phyloP scores from a whole-genome alignment of 2,888 invertebrate genomes.

The Eupithecia insigniata region DNA sequence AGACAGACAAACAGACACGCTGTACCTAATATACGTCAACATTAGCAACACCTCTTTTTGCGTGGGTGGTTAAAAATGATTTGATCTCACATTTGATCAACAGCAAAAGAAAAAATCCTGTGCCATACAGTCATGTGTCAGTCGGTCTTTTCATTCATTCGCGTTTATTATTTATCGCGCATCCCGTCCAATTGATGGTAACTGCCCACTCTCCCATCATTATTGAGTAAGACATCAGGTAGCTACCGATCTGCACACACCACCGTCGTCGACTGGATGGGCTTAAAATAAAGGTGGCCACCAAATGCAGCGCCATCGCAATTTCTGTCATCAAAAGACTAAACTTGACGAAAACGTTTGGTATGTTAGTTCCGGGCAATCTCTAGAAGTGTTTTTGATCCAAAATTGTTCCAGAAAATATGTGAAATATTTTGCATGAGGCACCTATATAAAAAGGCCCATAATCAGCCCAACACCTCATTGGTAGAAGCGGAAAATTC shows the following conservation, averaged over 20 bases:
- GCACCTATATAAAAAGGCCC: too few species aligned
- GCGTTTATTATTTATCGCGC: not conserved
- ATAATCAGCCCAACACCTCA: not conserved
- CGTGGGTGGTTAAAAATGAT: not conserved
- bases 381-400: too few species aligned
- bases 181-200: not conserved
- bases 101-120: not conserved
- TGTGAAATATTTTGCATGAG: too few species aligned
- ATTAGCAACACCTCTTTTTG: not conserved
- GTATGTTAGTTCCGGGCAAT: too few species aligned
- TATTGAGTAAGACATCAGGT: conserved; percentile 22
- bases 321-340: not conserved
- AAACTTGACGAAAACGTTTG: too few species aligned
- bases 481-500: not conserved
- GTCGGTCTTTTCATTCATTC: not conserved
- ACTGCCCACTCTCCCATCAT: conserved; percentile 11
- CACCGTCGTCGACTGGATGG: conserved; percentile 8
- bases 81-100: not conserved
- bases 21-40: not conserved
- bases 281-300: not conserved
- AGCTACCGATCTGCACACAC: conserved; percentile 9
- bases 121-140: not conserved
- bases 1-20: not conserved
- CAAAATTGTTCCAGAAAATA: too few species aligned
- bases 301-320: not conserved